Percentiles rank a stretch among this genome's conserved stretches.
phyloP scores from a whole-genome alignment of 2,113 vertebrate genomes.

The Circaetus cinerascens region DNA sequence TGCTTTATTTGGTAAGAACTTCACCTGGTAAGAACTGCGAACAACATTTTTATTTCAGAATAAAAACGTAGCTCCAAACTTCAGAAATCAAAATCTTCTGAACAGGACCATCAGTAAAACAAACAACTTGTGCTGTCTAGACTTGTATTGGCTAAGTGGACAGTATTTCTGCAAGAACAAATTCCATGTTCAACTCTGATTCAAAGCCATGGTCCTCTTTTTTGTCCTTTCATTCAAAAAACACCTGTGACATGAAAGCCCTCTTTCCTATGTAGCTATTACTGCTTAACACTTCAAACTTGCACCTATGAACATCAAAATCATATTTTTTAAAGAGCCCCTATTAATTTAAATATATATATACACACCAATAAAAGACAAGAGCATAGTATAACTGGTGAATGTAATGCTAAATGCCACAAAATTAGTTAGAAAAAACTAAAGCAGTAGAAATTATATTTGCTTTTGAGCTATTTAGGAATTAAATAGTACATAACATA shows the following conservation, averaged over 20 bases:
- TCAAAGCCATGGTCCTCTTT: neutral
- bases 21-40: neutral
- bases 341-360: neutral
- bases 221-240: neutral
- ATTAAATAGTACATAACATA: neutral
- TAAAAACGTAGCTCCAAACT: neutral
- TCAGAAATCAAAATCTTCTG: neutral
- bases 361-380: neutral
- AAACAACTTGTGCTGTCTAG: neutral
- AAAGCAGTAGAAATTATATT: neutral
- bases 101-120: neutral
- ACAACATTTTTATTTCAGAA: neutral
- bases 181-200: neutral
- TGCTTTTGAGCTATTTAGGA: neutral
- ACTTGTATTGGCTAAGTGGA: neutral
- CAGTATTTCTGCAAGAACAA: neutral
- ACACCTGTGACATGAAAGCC: neutral
- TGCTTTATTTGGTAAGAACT: neutral
- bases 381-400: neutral
- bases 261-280: neutral
- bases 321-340: neutral
- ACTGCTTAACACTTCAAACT: neutral
- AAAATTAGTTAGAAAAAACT: neutral
- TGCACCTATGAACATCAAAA: neutral
- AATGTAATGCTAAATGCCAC: accelerated